Conservation (phyloP, 2,113 vertebrate genomes). For the Danio rerio region GRCz12tu NC_133176.1:5964001-5964500, state of each 20-base stretch:
- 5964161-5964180: conserved; percentile 25
- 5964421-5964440: too few relatives aligned
- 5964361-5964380: background rate
- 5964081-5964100: background rate
- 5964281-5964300: conserved; percentile 29
- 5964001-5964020: background rate
- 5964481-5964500: too few relatives aligned
- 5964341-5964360: background rate
- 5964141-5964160: background rate
- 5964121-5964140: background rate
- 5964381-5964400: too few relatives aligned
- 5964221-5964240: conserved; percentile 17
- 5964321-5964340: conserved; percentile 12
- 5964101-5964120: conserved; percentile 8
- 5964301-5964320: conserved; percentile 32
- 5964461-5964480: too few relatives aligned
- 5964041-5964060: conserved; percentile 8
- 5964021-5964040: background rate
- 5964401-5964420: too few relatives aligned
- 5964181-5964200: background rate
- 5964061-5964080: conserved; percentile 15
- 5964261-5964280: conserved; percentile 31
- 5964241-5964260: conserved; percentile 35
- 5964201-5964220: conserved; percentile 1
- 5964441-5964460: too few relatives aligned